A percentile compares a stretch with the other conserved stretches of the same genome.
phyloP scores from a whole-genome alignment of 2,797 vertebrate genomes.

The Pipistrellus pygmaeus region DNA sequence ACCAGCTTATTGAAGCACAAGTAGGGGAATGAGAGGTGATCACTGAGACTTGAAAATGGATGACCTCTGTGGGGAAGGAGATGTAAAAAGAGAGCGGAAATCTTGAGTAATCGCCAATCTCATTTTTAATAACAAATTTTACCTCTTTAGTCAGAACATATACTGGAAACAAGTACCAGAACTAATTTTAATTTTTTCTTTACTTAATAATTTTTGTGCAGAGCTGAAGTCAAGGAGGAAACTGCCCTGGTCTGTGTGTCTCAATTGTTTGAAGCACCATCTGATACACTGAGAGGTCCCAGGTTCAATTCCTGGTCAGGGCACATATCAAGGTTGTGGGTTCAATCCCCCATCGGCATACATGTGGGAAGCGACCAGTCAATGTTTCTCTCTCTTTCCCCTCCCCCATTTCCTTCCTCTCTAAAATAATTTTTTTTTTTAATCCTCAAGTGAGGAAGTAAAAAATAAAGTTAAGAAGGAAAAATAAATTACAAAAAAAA shows the following conservation, averaged over 20 bases:
- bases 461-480: constrained; percentile 13
- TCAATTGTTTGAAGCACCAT: not conserved
- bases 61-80: not conserved
- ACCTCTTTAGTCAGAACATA: constrained; percentile 44
- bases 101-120: constrained; percentile 55
- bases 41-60: not conserved
- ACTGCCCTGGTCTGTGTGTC: not conserved
- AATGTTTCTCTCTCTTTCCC: not conserved
- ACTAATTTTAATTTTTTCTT: constrained; percentile 54
- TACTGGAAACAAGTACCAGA: constrained; percentile 48
- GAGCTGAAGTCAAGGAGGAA: constrained; percentile 17
- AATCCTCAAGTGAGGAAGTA: not conserved
- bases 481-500: not conserved
- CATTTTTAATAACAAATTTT: constrained; percentile 51
- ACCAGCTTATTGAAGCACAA: not conserved
- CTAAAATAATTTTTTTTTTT: not conserved
- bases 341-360: not conserved
- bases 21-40: not conserved
- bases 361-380: not conserved
- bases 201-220: constrained; percentile 36
- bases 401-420: not conserved
- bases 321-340: not conserved
- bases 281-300: not conserved
- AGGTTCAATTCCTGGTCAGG: not conserved
- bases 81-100: not conserved